phyloP scores from a whole-genome alignment of 2,888 invertebrate species.

The Pherbina coryleti region DNA sequence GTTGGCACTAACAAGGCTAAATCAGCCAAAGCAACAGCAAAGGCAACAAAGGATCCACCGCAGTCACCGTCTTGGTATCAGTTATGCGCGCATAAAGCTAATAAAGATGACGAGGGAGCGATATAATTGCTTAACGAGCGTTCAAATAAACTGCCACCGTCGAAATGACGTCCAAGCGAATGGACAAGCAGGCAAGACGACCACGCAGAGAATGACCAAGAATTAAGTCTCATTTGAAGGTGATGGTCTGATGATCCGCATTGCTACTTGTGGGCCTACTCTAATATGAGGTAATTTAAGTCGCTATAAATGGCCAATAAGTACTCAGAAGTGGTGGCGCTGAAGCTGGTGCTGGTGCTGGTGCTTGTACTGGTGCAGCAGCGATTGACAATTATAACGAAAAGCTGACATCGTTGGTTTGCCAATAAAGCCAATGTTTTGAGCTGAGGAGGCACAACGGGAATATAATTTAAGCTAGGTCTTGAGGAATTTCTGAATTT shows the following conservation, averaged over 20 bases:
- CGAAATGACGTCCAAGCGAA: neutral
- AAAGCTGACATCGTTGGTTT: neutral
- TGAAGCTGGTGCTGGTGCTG: neutral
- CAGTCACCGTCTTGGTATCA: neutral
- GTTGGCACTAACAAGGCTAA: slow-evolving; percentile 66
- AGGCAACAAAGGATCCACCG: slow-evolving; percentile 3
- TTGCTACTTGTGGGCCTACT: neutral
- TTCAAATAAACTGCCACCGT: slow-evolving; percentile 48
- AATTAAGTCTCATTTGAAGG: neutral
- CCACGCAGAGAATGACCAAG: too few relatives aligned
- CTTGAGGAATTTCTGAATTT: too few relatives aligned
- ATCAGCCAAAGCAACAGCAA: slow-evolving; percentile 51
- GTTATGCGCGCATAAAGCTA: slow-evolving; percentile 22
- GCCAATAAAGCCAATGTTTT: neutral
- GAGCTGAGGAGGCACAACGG: neutral
- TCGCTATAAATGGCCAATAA: slow-evolving; percentile 48
- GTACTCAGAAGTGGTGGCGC: slow-evolving; percentile 11
- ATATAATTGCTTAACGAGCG: slow-evolving; percentile 55
- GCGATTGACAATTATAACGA: slow-evolving; percentile 20
- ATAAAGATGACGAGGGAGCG: slow-evolving; percentile 54
- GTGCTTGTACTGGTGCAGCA: neutral
- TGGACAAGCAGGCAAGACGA: neutral
- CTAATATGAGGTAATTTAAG: slow-evolving; percentile 50
- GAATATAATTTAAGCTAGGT: too few relatives aligned
- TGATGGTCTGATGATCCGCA: neutral